Evolutionary conservation across 2,797 vertebrate genomes (phyloP), one percentile per base, ranked within the genome.

Genomic region (Clamator glandarius): DNA sequence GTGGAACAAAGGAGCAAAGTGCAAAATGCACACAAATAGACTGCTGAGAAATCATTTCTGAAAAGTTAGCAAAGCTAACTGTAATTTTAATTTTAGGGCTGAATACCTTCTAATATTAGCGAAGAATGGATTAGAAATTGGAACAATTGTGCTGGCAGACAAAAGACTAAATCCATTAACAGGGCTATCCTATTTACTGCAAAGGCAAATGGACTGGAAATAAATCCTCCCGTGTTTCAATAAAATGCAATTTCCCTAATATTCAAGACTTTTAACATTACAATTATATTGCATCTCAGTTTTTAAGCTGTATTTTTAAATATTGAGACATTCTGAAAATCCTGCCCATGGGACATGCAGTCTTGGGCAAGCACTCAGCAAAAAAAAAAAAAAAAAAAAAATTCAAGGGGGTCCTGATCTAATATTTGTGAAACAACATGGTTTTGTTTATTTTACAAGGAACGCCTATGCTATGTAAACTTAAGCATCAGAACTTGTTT

Each of bases 1-100:
- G 13, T 36, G 66, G 91, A 91, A 95, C 87, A 95, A 96, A 94
- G 66, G 73, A 96, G 73, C 48, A 88, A 91, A 96, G 91, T 54
- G 76, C 57, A 95, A 77, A 93, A 82, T 5, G 33, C 42, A 73
- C 36, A 58, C 48, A 70, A 61, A 92, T 7, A 85, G 64, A 59
- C 90, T 75, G 73, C 89, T 83, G 75, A 89, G 93, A 95, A 94
- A 92, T 76, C 0, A 73, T 26, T 91, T 91, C 80, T 69, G 78
- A 74, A 90, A 92, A 90, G 80, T 84, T 69, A 96, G 69, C 52
- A 91, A 93, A 93, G 84, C 55, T 62, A 92, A 59, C 11, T 11
- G 51, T 42, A n/a, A 93, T 67, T 96, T 94, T 90, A 75, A 92
- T 92, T 88, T 90, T 67, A 90, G 82, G 77, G 73, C 41, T 86